Evolutionary conservation across 2,113 vertebrate genomes (phyloP).

Genomic region (Leucosticte australis): DNA sequence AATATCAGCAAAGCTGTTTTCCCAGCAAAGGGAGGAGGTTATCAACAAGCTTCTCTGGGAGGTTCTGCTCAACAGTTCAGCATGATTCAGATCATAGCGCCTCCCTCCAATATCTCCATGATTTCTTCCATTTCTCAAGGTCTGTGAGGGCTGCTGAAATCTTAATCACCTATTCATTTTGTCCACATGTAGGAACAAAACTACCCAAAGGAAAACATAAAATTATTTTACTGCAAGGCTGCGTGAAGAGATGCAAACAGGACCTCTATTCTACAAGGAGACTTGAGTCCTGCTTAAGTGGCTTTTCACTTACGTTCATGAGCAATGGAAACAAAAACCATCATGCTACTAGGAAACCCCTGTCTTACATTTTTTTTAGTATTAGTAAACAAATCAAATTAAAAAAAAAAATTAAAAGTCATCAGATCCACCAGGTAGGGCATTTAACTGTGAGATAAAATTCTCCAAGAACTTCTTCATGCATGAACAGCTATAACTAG

Average conservation of each 20-base stretch:
- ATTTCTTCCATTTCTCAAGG: not conserved
- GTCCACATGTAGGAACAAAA: not conserved
- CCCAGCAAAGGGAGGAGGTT: not conserved
- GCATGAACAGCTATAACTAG: not conserved
- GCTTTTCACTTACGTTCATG: not conserved
- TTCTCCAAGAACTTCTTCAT: not conserved
- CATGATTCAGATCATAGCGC: rapidly evolving
- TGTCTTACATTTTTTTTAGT: not conserved
- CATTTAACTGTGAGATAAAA: not conserved
- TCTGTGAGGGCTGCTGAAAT: not conserved
- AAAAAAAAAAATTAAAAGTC: rapidly evolving
- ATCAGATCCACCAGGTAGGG: not conserved
- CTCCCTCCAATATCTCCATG: not conserved
- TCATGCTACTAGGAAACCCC: not conserved
- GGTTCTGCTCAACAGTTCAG: not conserved
- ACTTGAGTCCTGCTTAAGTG: not conserved
- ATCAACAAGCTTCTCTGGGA: not conserved
- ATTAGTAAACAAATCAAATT: not conserved
- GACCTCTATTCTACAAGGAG: not conserved
- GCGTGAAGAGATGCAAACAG: not conserved
- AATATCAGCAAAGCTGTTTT: not conserved
- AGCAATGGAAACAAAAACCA: not conserved
- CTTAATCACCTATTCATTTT: not conserved
- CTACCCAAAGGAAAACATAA: not conserved
- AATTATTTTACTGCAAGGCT: not conserved